These are phyloP conservation scores for Lophius piscatorius DNA, from an alignment of 2,113 vertebrate species.

Conservation along the genomic window DNA sequence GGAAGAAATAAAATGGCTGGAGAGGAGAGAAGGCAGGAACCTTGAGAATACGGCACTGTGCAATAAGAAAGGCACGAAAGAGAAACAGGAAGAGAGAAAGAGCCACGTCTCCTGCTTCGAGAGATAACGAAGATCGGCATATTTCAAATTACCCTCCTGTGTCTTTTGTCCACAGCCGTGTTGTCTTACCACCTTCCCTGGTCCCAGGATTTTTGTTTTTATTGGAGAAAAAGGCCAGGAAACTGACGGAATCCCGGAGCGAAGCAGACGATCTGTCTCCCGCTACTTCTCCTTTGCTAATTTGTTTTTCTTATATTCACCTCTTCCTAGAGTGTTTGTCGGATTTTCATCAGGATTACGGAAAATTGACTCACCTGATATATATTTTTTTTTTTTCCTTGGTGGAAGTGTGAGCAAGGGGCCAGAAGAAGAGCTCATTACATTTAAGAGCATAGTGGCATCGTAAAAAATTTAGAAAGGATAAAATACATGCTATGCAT, in stretches of 20 bases:
- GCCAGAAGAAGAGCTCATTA: no score
- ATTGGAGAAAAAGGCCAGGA: slow-evolving; percentile 11
- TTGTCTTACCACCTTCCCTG: slow-evolving; percentile 20
- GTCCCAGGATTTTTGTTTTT: slow-evolving; percentile 33
- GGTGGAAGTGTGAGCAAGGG: no score
- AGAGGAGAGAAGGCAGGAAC: not conserved
- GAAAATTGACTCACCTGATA: no score
- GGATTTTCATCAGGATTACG: not conserved
- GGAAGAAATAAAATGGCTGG: not conserved
- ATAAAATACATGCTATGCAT: no score
- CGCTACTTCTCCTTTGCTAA: slow-evolving; percentile 6
- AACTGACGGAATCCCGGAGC: slow-evolving; percentile 14
- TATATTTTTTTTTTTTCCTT: no score
- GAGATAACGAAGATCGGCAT: slow-evolving; percentile 42
- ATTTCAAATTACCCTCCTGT: slow-evolving; percentile 60
- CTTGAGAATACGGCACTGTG: not conserved
- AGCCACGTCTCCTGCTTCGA: slow-evolving; percentile 20
- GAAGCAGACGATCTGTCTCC: slow-evolving; percentile 25
- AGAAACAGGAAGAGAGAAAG: slow-evolving; percentile 2
- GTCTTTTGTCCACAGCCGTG: slow-evolving; percentile 35
- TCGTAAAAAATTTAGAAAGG: not conserved
- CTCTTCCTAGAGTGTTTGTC: not conserved
- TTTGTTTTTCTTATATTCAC: not conserved
- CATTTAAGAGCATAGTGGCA: not conserved
- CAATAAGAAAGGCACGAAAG: not conserved